These are phyloP conservation scores for Plagodis dolabraria DNA, from an alignment of 2,888 invertebrate species.

Conservation along the genomic window DNA sequence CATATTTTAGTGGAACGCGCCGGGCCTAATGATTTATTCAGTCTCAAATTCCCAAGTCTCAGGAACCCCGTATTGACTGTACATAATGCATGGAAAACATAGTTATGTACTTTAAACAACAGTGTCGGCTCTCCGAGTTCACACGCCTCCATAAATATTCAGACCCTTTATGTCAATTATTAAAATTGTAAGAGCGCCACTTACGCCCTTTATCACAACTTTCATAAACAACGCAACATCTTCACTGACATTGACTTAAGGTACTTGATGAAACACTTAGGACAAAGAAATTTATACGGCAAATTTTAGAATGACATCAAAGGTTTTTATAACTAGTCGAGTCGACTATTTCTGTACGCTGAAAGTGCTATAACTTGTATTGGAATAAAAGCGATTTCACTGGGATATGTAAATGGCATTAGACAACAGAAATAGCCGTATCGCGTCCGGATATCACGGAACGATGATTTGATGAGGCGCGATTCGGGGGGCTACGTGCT, in stretches of 20 bases:
- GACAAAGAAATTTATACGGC: too few species aligned
- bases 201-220: slow-evolving; percentile 16
- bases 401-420: slow-evolving; percentile 37
- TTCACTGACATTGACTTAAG: neutral
- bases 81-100: slow-evolving; percentile 71
- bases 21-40: slow-evolving; percentile 79
- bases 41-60: slow-evolving; percentile 72
- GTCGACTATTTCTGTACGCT: slow-evolving; percentile 11
- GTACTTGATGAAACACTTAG: neutral
- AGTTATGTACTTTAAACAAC: slow-evolving; percentile 42
- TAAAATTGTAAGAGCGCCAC: slow-evolving; percentile 28
- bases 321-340: neutral
- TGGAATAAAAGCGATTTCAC: slow-evolving; percentile 34
- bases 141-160: slow-evolving; percentile 31
- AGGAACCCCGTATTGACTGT: slow-evolving; percentile 70
- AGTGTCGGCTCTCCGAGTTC: slow-evolving; percentile 27
- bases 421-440: slow-evolving; percentile 39
- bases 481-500: slow-evolving; percentile 36
- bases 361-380: slow-evolving; percentile 22
- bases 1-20: slow-evolving; percentile 79
- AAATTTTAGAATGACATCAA: too few species aligned
- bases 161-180: slow-evolving; percentile 29
- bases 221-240: slow-evolving; percentile 6
- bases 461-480: slow-evolving; percentile 49
- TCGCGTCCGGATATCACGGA: slow-evolving; percentile 38